These are phyloP conservation scores for Chaetorhynchus papuensis DNA, from an alignment of 2,113 vertebrate genomes.

Conservation along the genomic window DNA sequence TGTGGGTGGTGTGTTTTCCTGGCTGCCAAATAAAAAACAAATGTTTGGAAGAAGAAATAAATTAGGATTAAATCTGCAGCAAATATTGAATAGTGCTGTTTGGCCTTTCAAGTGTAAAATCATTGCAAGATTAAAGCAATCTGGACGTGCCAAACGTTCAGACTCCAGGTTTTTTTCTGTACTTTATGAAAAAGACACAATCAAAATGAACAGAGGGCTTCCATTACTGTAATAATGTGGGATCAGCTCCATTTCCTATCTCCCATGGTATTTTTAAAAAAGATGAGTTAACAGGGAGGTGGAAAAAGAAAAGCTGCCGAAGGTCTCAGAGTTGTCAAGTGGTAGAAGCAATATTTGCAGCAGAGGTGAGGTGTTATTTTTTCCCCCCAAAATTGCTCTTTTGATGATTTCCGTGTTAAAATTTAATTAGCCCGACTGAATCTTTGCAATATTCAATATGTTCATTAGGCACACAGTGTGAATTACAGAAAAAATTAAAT, in stretches of 20 bases:
- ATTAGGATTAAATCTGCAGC: not conserved
- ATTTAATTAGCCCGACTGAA: not conserved
- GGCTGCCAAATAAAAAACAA: not conserved
- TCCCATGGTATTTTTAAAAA: not conserved
- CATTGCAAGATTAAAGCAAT: not conserved
- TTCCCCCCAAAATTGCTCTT: not conserved
- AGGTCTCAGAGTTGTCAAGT: not conserved
- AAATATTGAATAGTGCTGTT: not conserved
- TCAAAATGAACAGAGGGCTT: not conserved
- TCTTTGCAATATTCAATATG: not conserved
- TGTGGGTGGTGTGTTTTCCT: not conserved
- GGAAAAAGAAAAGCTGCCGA: not conserved
- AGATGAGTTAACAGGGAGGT: not conserved
- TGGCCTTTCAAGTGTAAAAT: not conserved
- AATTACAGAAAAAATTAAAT: not conserved
- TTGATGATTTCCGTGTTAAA: not conserved
- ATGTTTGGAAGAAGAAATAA: not conserved
- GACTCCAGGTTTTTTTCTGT: not conserved
- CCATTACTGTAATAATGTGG: not conserved
- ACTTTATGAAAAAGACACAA: not conserved
- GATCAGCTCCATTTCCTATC: not conserved
- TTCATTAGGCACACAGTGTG: not conserved
- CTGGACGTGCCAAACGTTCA: not conserved
- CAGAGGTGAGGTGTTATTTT: not conserved
- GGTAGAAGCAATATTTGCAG: not conserved